Evolutionary conservation across 2,113 vertebrate species (phyloP), one percentile per base, ranked within the genome.

Genomic region (Eidolon helvum): DNA sequence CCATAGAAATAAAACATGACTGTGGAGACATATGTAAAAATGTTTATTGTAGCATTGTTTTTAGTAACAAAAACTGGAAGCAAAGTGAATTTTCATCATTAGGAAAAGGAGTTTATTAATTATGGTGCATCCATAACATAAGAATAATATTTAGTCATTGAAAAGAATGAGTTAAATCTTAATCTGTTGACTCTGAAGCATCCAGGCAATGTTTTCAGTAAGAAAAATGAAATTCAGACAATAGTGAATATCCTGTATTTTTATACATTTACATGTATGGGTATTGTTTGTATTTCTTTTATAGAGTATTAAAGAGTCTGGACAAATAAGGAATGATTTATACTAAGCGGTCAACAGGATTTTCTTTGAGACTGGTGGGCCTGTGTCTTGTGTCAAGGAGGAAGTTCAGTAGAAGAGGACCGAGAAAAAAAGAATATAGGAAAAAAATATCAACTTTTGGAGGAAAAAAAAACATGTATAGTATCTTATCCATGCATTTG

Each of bases 241-340:
- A 33, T 59, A 93, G 35, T 79, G 38, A 74, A 91, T 85, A 69
- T 43, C 59, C 30, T 74, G 8, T 66, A 55, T 90, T 82, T 95
- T 79, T 80, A 38, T 43, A 84, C 1, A 1, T 33, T 94, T 82
- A 59, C 50, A 50, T 38, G 45, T 33, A 8, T 8, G 33, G 57
- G 40, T 79, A 18, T n/a, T 82, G 61, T 79, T 84, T 90, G 80
- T 71, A 61, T 35, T 96, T 72, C 53, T 59, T 40, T 72, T 79
- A 30, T 24, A 40, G 18, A 40, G 15, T 43, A 35, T 74, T 71
- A 78, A 92, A 92, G 26, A 89, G 33, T 53, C 74, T 94, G 53
- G 19, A 82, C 65, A 72, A 94, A 93, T 26, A 84, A 40, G 77
- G 89, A 88, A 80, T 82, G 66, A 66, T 72, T 83, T 96, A 82